Evolutionary conservation across 2,888 invertebrate species (phyloP), one percentile per base, ranked within the genome.

Genomic region (Sphinx pinastri): DNA sequence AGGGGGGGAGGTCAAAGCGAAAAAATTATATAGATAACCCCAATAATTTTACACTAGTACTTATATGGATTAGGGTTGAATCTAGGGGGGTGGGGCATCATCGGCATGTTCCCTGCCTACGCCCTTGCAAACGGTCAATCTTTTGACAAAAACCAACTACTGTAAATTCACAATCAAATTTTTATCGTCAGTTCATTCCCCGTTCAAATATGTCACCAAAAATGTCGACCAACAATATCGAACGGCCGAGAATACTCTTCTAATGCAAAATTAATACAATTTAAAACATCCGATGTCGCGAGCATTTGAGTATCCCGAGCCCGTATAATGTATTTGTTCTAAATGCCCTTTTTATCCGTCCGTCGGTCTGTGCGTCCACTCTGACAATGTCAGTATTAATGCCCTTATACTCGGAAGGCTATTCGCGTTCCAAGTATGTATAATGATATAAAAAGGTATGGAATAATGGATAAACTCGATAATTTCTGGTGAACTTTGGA

Each of bases 361-460:
- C 75, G 77, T 79, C 52, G 52, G 45, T 45, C 49, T 63, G 47
- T 63, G 63, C 63, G 63, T 63, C 70, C 58, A 51, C 58, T 67
- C 80, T 78, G 80, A 84, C 85, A 84, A 84, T 82, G 81, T 82
- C 79, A 76, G 82, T 86, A 85, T 86, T 80, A 84, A 86, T 82
- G 84, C 73, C 68, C 70, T 71, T 59, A 73, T 75, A 71, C 70
- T 73, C 63, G 52, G 55, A n/a, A 38, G 52, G 68, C 13, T 38
- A 47, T 68, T 31, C 63, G 49, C 63, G 63, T 63, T 63, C 63
- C 49, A 47, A 49, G 63, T 19, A 63, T 63, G 63, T 19, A 63
- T 63, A 63, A 63, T 63, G 63, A 63, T 31, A 54, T 54, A 63
- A 63, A 63, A 63, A 63, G 11, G 19, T n/a, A 49, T 11, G 19